Evolutionary conservation across 2,888 invertebrate species (phyloP).

Genomic region (Oegoconia quadripuncta): DNA sequence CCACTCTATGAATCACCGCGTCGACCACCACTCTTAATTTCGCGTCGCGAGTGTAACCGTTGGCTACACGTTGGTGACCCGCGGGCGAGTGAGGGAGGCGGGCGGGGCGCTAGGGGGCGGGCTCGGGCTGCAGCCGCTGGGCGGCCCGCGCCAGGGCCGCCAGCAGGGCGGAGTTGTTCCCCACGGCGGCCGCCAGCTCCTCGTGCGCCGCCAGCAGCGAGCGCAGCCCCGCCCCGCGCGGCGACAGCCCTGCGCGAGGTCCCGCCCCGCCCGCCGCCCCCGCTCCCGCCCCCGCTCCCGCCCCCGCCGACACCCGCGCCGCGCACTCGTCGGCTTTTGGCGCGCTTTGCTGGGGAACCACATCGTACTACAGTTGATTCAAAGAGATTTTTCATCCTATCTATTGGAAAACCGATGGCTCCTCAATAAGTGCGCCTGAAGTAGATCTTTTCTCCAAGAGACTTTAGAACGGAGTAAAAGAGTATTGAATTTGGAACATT

Average conservation of each 20-base stretch:
- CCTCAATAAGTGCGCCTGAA: too few relatives aligned
- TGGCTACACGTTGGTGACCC: too few relatives aligned
- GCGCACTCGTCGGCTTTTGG: background rate
- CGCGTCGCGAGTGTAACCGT: too few relatives aligned
- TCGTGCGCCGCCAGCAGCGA: slow-evolving; percentile 20
- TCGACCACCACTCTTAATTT: too few relatives aligned
- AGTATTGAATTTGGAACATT: too few relatives aligned
- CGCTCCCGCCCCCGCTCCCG: background rate
- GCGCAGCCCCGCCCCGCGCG: slow-evolving; percentile 69
- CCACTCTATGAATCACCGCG: too few relatives aligned
- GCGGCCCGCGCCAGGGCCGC: slow-evolving; percentile 12
- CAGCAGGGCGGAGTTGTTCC: slow-evolving; percentile 31
- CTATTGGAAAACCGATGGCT: too few relatives aligned
- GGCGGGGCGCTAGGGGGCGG: slow-evolving; percentile 2
- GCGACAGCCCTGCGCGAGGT: slow-evolving; percentile 7
- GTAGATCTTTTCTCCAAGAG: too few relatives aligned
- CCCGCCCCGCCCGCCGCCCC: background rate
- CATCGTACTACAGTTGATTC: too few relatives aligned
- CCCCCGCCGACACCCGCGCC: background rate
- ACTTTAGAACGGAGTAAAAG: too few relatives aligned
- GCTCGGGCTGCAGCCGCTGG: slow-evolving; percentile 28
- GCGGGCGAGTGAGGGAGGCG: background rate
- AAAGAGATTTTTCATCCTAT: too few relatives aligned
- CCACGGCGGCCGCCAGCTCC: slow-evolving; percentile 27
- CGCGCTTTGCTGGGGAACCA: background rate